phyloP scores from a whole-genome alignment of 2,113 vertebrate genomes.

The Falco punctatus region DNA sequence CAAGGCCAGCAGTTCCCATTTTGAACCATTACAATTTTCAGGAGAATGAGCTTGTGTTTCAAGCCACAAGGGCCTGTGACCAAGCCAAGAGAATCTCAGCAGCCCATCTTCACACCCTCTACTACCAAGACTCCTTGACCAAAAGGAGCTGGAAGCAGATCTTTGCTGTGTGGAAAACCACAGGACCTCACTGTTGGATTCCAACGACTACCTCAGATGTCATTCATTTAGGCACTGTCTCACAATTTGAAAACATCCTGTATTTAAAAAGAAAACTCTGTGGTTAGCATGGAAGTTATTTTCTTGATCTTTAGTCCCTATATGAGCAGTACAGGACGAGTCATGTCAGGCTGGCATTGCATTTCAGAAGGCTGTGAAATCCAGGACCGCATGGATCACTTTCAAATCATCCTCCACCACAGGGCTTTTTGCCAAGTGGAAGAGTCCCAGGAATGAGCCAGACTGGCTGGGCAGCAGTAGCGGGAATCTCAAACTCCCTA shows the following conservation, averaged over 20 bases:
- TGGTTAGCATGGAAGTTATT: background rate
- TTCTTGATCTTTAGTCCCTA: background rate
- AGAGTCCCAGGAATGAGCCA: background rate
- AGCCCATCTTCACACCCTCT: background rate
- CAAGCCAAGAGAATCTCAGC: background rate
- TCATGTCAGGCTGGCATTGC: background rate
- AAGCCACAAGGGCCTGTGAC: background rate
- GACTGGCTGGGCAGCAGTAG: background rate
- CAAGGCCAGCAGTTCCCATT: background rate
- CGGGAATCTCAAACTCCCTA: background rate
- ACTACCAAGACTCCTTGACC: background rate
- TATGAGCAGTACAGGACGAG: background rate
- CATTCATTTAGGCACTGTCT: background rate
- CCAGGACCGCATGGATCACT: background rate
- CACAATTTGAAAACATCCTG: background rate
- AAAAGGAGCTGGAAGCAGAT: background rate
- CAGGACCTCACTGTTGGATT: background rate
- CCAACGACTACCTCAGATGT: background rate
- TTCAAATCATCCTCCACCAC: background rate
- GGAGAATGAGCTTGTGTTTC: background rate
- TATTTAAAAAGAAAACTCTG: background rate
- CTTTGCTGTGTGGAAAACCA: background rate
- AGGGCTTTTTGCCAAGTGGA: background rate
- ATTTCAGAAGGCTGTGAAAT: background rate
- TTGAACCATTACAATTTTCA: background rate